Evolutionary conservation across 2,888 invertebrate genomes (phyloP), one percentile per base, ranked within the genome.

Genomic region (Lasioglossum figueresi): DNA sequence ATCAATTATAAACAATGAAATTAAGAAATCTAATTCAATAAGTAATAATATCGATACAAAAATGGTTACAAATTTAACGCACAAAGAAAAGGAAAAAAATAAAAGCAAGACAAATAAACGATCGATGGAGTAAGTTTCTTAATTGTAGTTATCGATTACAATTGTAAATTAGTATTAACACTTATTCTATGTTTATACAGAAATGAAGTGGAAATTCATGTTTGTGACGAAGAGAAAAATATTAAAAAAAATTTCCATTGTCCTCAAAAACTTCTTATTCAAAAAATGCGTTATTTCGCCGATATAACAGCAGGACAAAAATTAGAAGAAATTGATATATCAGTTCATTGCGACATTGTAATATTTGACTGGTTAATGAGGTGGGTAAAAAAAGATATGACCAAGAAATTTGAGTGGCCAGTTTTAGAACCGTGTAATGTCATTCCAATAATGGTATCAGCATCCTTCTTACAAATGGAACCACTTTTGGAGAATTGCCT

Each of bases 311-410:
- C 97, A 27, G 98, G 97, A 0, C 98, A 98, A 93, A 96, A 97
- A 82, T 95, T 98, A 12, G 97, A 98, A 93, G 99, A 99, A 92
- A 98, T 99, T 97, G 99, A 99, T 93, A 99, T 99, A 90, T 99
- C 99, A 0, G 99, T 99, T 0, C 99, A 99, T 94, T 99, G 99
- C 94, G 99, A 99, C 95, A 97, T 99, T 82, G 96, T 98, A 94
- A 98, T 99, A 86, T 99, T 99, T 95, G 99, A 99, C 92, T 99
- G 99, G 99, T 95, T 99, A 78, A 98, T 99, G 98, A 97, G 97
- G 88, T 99, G 99, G 98, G 98, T 99, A n/a, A 98, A 98, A 94
- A 96, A 97, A 48, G 97, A 97, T 90, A 95, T 96, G 0, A 96
- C 96, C 84, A 95, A 96, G 83, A 96, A 96, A 82, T 96, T 96